Evolutionary conservation across 2,888 invertebrate species (phyloP).

Genomic region (Drosophila antonietae): DNA sequence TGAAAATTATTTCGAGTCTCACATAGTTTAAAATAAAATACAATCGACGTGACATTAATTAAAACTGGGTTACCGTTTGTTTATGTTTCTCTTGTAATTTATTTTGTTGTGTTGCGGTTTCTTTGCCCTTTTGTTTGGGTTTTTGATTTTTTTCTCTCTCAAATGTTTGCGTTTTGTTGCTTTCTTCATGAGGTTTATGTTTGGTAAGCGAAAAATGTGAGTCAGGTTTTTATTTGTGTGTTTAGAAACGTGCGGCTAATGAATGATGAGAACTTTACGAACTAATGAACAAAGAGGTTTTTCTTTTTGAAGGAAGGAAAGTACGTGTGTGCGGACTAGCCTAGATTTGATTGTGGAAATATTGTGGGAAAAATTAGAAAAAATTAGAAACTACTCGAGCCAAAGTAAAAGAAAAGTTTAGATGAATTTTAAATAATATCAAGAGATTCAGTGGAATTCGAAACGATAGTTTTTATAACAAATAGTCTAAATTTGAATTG

Average conservation of each 20-base stretch:
- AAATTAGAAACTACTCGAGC: not conserved
- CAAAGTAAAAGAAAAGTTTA: not conserved
- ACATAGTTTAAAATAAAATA: conserved; percentile 1
- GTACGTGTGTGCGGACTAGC: conserved; percentile 36
- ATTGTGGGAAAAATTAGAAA: conserved; percentile 7
- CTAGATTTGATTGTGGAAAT: conserved; percentile 21
- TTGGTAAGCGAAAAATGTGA: conserved; percentile 20
- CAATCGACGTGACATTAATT: conserved; percentile 21
- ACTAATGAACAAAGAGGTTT: conserved; percentile 20
- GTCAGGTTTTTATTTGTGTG: conserved; percentile 32
- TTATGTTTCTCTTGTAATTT: conserved; percentile 22
- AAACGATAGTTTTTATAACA: not conserved
- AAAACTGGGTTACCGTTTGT: conserved; percentile 65
- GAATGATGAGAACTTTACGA: conserved; percentile 46
- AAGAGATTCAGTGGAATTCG: not conserved
- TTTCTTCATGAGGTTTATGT: conserved; percentile 12
- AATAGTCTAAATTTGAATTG: too few species aligned
- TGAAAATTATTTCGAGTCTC: conserved; percentile 14
- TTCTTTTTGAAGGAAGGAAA: conserved; percentile 8
- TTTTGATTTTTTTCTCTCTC: conserved; percentile 1
- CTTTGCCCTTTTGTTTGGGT: conserved; percentile 4
- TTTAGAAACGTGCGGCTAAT: conserved; percentile 46
- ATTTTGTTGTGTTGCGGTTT: conserved; percentile 22
- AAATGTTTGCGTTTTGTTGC: conserved; percentile 12
- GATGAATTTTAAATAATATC: not conserved